phyloP scores from a whole-genome alignment of 92 coral and sea anemone species.

The Actinernus sp. region DNA sequence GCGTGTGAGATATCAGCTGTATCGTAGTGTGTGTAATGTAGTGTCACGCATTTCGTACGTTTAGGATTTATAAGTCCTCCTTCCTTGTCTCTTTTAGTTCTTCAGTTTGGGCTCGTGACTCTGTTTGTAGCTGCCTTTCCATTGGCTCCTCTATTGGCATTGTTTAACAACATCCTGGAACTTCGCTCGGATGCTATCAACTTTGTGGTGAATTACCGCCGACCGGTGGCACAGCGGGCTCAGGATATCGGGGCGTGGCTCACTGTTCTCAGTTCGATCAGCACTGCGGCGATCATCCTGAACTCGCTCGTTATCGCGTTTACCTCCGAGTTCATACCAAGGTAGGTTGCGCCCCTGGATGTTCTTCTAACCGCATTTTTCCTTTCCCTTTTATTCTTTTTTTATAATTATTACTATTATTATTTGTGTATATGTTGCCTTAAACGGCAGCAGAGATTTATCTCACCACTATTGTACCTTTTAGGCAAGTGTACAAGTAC shows the following conservation, averaged over 20 bases:
- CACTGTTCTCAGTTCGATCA: slow-evolving; percentile 21
- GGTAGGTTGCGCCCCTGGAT: too few relatives aligned
- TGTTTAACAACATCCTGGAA: slow-evolving; percentile 45
- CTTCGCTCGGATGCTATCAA: slow-evolving; percentile 52
- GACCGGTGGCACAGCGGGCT: slow-evolving; percentile 57
- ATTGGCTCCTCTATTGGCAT: too few relatives aligned
- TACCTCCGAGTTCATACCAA: slow-evolving; percentile 53
- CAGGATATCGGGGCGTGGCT: slow-evolving; percentile 49
- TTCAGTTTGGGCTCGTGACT: slow-evolving; percentile 62
- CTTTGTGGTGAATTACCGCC: slow-evolving; percentile 50
- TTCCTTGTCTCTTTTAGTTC: too few relatives aligned
- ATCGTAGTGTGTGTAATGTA: too few relatives aligned
- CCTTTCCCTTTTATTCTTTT: slow-evolving; percentile 12
- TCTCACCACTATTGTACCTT: too few relatives aligned
- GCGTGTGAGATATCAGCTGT: too few relatives aligned
- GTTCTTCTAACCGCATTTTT: background rate
- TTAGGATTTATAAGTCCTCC: too few relatives aligned
- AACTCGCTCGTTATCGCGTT: slow-evolving; percentile 56
- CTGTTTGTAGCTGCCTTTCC: slow-evolving; percentile 62
- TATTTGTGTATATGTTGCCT: too few relatives aligned
- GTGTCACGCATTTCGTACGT: too few relatives aligned
- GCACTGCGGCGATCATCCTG: slow-evolving; percentile 29
- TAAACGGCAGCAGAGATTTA: too few relatives aligned
- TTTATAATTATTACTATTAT: too few relatives aligned
- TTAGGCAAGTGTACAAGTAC: slow-evolving; percentile 36